These are phyloP conservation scores for Brachionichthys hirsutus DNA, from an alignment of 2,113 vertebrate genomes.

Conservation along the genomic window DNA sequence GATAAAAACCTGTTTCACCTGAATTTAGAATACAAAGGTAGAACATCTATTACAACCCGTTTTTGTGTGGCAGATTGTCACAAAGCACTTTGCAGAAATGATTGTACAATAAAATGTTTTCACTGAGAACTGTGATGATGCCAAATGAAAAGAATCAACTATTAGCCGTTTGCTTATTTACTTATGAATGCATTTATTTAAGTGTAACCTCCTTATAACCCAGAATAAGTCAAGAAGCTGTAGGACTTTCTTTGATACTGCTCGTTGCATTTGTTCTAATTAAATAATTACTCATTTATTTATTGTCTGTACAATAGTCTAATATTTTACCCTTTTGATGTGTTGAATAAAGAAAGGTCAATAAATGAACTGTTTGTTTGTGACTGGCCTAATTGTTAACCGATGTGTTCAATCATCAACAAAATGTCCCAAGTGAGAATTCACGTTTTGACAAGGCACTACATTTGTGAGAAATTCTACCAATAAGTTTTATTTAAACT, in stretches of 20 bases:
- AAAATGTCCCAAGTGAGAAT: no score
- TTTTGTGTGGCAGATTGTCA: constrained; percentile 54
- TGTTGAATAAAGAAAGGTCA: constrained; percentile 71
- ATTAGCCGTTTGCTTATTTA: constrained; percentile 61
- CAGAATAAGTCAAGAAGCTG: constrained; percentile 30
- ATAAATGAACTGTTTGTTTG: constrained; percentile 24
- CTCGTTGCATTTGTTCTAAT: constrained; percentile 62
- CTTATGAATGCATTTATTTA: constrained; percentile 57
- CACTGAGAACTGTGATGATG: constrained; percentile 69
- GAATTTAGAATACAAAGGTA: constrained; percentile 16
- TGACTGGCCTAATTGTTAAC: neutral
- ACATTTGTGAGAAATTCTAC: no score
- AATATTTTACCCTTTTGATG: constrained; percentile 70
- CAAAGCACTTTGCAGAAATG: constrained; percentile 75
- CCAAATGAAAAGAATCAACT: constrained; percentile 67
- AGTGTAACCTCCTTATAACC: constrained; percentile 35
- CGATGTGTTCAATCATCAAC: neutral
- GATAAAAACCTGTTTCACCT: constrained; percentile 17
- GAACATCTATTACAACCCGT: constrained; percentile 5
- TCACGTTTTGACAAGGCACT: no score
- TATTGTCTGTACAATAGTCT: constrained; percentile 60
- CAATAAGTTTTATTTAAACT: no score
- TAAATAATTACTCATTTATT: constrained; percentile 68
- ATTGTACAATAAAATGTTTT: constrained; percentile 70
- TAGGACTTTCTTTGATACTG: constrained; percentile 48